phyloP scores from a whole-genome alignment of 2,797 vertebrate genomes.

The Sebastes minor region DNA sequence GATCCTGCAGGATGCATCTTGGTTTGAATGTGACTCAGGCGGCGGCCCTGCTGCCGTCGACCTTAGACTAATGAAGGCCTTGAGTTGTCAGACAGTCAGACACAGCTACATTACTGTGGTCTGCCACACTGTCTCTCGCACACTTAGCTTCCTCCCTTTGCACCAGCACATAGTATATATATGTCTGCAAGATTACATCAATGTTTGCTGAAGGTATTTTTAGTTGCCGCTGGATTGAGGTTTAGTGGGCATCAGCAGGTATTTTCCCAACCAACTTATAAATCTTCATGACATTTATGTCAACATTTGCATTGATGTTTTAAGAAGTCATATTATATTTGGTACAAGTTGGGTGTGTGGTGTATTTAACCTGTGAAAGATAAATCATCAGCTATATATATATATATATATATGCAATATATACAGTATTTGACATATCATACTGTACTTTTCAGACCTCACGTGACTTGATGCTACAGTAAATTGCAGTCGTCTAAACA shows the following conservation, averaged over 20 bases:
- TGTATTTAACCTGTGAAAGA: slow-evolving; percentile 29
- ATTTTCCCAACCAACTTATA: slow-evolving; percentile 56
- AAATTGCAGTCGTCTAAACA: not conserved
- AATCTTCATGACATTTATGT: slow-evolving; percentile 39
- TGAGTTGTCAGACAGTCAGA: slow-evolving; percentile 70
- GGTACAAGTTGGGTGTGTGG: not conserved
- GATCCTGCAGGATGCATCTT: not conserved
- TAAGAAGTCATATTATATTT: slow-evolving; percentile 23
- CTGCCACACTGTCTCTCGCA: slow-evolving; percentile 63
- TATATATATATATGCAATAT: not conserved
- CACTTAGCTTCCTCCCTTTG: slow-evolving; percentile 46
- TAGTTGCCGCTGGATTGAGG: slow-evolving; percentile 40
- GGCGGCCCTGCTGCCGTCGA: slow-evolving; percentile 1
- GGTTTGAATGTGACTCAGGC: slow-evolving; percentile 42
- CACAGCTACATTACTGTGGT: slow-evolving; percentile 70
- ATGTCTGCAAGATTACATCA: slow-evolving; percentile 69
- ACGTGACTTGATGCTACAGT: not conserved
- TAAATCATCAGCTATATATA: not conserved
- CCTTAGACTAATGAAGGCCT: slow-evolving; percentile 51
- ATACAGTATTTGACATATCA: not conserved
- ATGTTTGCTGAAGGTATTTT: slow-evolving; percentile 67
- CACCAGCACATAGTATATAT: slow-evolving; percentile 32
- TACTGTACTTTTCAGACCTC: not conserved
- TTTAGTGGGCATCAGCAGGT: slow-evolving; percentile 54
- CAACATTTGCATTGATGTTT: slow-evolving; percentile 55